These are phyloP conservation scores for Cryptocheilus praepositus DNA, from an alignment of 2,888 invertebrate genomes.

Conservation along the genomic window DNA sequence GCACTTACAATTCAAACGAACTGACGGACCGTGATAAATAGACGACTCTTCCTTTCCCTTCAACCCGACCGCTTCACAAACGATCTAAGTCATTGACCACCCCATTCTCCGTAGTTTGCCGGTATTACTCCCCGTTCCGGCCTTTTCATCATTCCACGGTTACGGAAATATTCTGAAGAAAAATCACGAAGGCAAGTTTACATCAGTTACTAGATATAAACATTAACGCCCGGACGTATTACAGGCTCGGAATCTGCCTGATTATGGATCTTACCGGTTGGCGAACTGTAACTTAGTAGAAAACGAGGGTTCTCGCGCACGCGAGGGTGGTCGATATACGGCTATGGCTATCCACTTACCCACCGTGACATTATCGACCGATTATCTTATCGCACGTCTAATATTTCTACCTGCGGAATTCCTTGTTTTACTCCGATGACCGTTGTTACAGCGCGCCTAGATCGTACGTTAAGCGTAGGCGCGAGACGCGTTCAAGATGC, in stretches of 20 bases:
- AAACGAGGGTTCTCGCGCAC: neutral
- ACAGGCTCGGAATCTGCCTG: too few relatives aligned
- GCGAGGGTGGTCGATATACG: neutral
- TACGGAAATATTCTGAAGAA: too few relatives aligned
- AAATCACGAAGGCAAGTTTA: too few relatives aligned
- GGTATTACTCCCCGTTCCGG: slow-evolving; percentile 11
- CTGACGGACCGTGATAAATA: slow-evolving; percentile 45
- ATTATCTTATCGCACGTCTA: slow-evolving; percentile 7
- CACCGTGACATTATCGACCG: neutral
- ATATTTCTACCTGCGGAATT: slow-evolving; percentile 9
- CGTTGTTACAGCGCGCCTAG: too few relatives aligned
- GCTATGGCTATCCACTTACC: slow-evolving; percentile 2
- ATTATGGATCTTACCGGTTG: too few relatives aligned
- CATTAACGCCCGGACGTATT: too few relatives aligned
- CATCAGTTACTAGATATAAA: too few relatives aligned
- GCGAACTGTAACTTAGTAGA: neutral
- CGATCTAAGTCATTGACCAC: slow-evolving; percentile 35
- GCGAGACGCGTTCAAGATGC: too few relatives aligned
- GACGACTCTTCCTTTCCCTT: slow-evolving; percentile 7
- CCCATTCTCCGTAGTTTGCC: slow-evolving; percentile 23
- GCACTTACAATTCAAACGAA: slow-evolving; percentile 23
- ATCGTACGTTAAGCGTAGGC: too few relatives aligned
- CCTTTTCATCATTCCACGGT: too few relatives aligned
- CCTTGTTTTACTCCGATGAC: neutral
- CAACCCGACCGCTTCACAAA: slow-evolving; percentile 11